Percentiles rank a stretch among this genome's conserved stretches.
These are phyloP conservation scores for Paraplagusia blochii DNA, from an alignment of 2,113 vertebrate genomes.

Conservation along the genomic window DNA sequence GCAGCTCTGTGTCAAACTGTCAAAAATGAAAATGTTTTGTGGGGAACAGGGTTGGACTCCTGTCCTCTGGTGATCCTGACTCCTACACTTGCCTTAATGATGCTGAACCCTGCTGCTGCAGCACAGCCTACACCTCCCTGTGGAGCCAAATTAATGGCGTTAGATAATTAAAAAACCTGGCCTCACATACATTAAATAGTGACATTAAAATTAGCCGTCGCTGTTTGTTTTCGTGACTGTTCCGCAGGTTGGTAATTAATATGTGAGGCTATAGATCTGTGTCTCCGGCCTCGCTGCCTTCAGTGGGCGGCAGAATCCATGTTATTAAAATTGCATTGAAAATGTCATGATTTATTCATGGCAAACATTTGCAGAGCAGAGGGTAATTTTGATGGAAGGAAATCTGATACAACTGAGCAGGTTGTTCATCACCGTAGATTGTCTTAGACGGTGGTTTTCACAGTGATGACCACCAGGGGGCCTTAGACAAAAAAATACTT, in stretches of 20 bases:
- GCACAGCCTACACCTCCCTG: background rate
- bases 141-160: background rate
- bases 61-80: background rate
- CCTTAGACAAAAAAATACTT: no score
- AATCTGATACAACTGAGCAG: background rate
- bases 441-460: no score
- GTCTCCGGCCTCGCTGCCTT: background rate
- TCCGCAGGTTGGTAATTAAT: background rate
- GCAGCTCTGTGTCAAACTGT: background rate
- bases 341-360: background rate
- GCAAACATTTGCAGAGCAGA: background rate
- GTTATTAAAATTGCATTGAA: background rate
- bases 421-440: no score
- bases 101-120: background rate
- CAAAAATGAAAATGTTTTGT: constrained; percentile 8
- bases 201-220: no score
- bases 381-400: background rate
- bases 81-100: background rate
- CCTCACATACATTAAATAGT: background rate
- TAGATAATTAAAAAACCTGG: background rate
- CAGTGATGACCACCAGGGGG: no score
- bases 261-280: background rate
- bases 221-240: background rate
- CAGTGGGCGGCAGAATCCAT: background rate
- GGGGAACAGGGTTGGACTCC: constrained; percentile 4